A percentile compares a stretch with the other conserved stretches of the same genome.
phyloP scores from a whole-genome alignment of 1,140 invertebrate species.

The Anagrus nilaparvatae region DNA sequence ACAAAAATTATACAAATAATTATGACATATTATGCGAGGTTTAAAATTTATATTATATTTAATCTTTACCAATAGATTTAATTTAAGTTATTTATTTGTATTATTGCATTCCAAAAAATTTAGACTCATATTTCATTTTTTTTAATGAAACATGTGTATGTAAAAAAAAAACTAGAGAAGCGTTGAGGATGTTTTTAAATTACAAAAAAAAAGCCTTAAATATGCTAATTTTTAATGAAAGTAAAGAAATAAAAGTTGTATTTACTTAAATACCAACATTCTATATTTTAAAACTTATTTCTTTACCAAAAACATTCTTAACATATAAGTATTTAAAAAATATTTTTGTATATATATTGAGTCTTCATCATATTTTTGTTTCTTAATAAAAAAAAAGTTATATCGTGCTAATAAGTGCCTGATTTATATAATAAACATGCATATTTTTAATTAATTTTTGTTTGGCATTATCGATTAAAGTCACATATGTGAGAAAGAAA shows the following conservation, averaged over 20 bases:
- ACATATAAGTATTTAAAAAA: constrained; percentile 15
- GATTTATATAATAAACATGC: constrained; percentile 4
- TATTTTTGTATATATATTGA: constrained; percentile 16
- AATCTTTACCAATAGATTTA: constrained; percentile 14
- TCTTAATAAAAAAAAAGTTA: constrained; percentile 8
- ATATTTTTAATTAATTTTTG: constrained; percentile 1
- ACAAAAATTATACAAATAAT: constrained; percentile 22
- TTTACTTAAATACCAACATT: background rate
- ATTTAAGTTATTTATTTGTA: constrained; percentile 14
- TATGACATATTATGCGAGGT: constrained; percentile 24
- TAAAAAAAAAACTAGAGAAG: constrained; percentile 3
- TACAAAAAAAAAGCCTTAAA: background rate
- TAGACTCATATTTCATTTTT: no score
- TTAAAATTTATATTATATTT: constrained; percentile 18
- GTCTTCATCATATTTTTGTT: constrained; percentile 23
- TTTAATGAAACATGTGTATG: no score
- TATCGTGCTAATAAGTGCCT: constrained; percentile 18
- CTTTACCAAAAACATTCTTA: constrained; percentile 12
- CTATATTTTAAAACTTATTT: constrained; percentile 5
- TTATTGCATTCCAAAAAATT: constrained; percentile 21
- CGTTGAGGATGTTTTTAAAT: background rate
- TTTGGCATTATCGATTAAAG: background rate
- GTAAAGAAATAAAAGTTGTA: background rate
- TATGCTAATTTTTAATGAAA: background rate
- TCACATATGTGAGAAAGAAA: constrained; percentile 8